phyloP scores from a whole-genome alignment of 2,797 vertebrate species.

The Sebastolobus altivelis region DNA sequence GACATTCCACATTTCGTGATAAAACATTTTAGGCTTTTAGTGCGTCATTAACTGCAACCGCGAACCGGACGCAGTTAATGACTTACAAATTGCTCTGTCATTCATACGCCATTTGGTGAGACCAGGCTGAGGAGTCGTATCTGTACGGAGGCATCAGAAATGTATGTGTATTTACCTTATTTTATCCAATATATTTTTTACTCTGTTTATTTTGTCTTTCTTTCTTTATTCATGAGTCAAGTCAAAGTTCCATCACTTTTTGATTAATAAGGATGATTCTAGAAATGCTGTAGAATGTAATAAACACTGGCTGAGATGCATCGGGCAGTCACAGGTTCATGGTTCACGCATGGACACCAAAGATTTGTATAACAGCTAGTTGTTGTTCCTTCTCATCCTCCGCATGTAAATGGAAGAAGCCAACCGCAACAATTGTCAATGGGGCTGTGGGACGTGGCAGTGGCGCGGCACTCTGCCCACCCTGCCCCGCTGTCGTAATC shows the following conservation, averaged over 20 bases:
- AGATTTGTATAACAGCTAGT: background rate
- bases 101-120: too few species aligned
- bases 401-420: constrained; percentile 46
- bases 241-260: background rate
- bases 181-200: background rate
- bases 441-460: constrained; percentile 59
- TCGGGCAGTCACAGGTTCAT: background rate
- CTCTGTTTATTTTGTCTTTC: background rate
- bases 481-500: constrained; percentile 76
- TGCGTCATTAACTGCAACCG: too few species aligned
- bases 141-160: too few species aligned
- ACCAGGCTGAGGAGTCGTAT: too few species aligned
- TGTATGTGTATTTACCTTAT: too few species aligned
- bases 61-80: too few species aligned
- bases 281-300: background rate
- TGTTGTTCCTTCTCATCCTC: constrained; percentile 19
- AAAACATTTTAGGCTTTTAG: too few species aligned
- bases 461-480: constrained; percentile 52
- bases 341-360: constrained; percentile 2
- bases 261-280: background rate
- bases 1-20: too few species aligned
- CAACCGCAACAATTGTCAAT: constrained; percentile 60
- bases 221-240: background rate
- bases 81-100: too few species aligned
- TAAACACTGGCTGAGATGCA: background rate